Evolutionary conservation across 2,888 invertebrate species (phyloP).

Genomic region (Pollenia griseotomentosa): DNA sequence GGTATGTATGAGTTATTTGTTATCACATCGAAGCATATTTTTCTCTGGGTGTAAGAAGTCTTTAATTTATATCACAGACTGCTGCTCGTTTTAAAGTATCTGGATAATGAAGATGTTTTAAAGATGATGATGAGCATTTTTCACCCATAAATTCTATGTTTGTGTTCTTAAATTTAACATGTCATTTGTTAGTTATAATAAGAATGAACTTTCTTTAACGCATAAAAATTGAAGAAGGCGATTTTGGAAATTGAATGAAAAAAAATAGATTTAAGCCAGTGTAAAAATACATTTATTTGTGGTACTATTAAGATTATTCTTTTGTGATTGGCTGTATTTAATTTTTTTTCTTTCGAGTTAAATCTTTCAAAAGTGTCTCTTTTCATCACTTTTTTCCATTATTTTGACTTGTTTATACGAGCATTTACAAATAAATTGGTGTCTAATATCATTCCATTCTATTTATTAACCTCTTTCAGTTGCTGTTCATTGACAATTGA

Average conservation of each 20-base stretch:
- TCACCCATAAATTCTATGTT: not conserved
- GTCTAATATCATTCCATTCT: constrained; percentile 3
- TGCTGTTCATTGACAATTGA: not conserved
- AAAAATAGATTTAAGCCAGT: constrained; percentile 5
- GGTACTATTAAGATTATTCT: constrained; percentile 5
- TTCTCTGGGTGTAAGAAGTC: not conserved
- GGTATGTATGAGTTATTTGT: too few species aligned
- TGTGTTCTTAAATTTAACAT: not conserved
- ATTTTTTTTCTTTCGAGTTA: not conserved
- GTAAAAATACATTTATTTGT: constrained; percentile 30
- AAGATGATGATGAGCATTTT: not conserved
- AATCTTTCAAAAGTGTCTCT: not conserved
- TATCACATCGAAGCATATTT: too few species aligned
- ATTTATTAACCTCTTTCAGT: not conserved
- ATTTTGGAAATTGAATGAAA: not conserved
- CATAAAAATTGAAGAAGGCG: too few species aligned
- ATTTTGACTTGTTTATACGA: too few species aligned
- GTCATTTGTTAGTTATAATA: not conserved
- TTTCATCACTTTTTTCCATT: not conserved
- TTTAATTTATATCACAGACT: not conserved
- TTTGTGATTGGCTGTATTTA: not conserved
- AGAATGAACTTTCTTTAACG: too few species aligned
- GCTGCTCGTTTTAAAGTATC: not conserved
- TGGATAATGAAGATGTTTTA: not conserved
- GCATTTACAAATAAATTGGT: not conserved